A percentile compares a stretch with the other conserved stretches of the same genome.
phyloP scores from a whole-genome alignment of 1,140 invertebrate species.

The Delia radicum region DNA sequence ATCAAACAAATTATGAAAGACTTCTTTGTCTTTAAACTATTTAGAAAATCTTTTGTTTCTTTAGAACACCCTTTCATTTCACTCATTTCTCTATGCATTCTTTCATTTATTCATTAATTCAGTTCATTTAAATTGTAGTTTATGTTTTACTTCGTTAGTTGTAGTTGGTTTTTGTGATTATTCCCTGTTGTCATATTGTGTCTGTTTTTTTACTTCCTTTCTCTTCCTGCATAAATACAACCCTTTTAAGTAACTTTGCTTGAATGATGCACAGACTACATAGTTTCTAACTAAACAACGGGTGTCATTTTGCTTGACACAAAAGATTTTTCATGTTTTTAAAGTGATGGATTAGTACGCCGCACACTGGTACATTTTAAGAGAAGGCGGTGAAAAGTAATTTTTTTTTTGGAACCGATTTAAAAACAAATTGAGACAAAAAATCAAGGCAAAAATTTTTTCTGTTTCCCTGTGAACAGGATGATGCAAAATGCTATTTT shows the following conservation, averaged over 20 bases:
- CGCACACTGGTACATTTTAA: too few species aligned
- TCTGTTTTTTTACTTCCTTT: not conserved
- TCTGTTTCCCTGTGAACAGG: too few species aligned
- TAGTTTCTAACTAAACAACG: not conserved
- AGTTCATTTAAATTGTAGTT: not conserved
- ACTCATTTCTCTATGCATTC: not conserved
- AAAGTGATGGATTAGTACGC: slow-evolving; percentile 13
- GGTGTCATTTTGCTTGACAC: slow-evolving; percentile 14
- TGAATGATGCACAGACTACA: not conserved
- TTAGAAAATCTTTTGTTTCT: not conserved
- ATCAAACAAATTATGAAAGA: not conserved
- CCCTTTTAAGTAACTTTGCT: not conserved
- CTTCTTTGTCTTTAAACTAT: not conserved
- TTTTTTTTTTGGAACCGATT: too few species aligned
- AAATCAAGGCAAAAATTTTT: too few species aligned
- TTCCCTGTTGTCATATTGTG: slow-evolving; percentile 17
- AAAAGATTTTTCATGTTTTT: slow-evolving; percentile 19
- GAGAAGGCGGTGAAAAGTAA: too few species aligned
- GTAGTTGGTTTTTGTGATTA: not conserved
- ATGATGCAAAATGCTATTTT: too few species aligned
- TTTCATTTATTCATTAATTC: not conserved
- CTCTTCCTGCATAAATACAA: not conserved
- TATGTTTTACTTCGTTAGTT: slow-evolving; percentile 3
- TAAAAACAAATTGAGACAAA: too few species aligned
- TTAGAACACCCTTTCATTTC: not conserved